A percentile compares a stretch with the other conserved stretches of the same genome.
Conservation (phyloP, 2,888 invertebrate species). For the Limnephilus rhombicus region DNA sequence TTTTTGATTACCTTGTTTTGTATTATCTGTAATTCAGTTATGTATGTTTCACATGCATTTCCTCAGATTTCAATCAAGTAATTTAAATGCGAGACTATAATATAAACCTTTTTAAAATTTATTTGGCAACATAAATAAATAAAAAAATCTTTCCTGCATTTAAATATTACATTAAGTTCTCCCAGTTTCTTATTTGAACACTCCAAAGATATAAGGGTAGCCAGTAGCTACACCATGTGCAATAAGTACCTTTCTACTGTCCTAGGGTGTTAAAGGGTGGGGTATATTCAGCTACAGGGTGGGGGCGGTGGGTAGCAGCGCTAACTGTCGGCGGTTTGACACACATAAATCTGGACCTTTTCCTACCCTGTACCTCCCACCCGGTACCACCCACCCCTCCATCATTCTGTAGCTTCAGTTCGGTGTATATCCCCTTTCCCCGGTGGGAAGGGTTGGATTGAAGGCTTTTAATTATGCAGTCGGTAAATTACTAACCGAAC, state of each 20-base stretch:
- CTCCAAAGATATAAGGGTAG: not conserved
- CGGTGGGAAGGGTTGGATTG: not conserved
- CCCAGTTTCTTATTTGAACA: not conserved
- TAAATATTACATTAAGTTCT: no score
- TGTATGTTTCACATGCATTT: no score
- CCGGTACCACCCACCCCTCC: not conserved
- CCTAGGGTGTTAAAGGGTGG: not conserved
- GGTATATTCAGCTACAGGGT: not conserved
- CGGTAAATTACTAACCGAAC: not conserved
- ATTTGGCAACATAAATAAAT: no score
- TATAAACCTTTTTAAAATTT: no score
- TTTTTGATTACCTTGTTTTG: no score
- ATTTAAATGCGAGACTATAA: no score
- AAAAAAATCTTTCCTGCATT: no score
- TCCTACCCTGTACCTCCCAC: not conserved
- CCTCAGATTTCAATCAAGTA: no score
- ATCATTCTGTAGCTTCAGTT: not conserved
- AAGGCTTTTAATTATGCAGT: not conserved
- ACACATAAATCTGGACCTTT: constrained; percentile 32
- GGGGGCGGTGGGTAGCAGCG: not conserved
- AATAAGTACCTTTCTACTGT: not conserved
- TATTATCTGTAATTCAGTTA: no score
- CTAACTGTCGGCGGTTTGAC: constrained; percentile 17
- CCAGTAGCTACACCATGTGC: not conserved
- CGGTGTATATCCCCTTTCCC: not conserved